Conservation (phyloP, 2,797 vertebrate species). For the Scleropages formosus region DNA sequence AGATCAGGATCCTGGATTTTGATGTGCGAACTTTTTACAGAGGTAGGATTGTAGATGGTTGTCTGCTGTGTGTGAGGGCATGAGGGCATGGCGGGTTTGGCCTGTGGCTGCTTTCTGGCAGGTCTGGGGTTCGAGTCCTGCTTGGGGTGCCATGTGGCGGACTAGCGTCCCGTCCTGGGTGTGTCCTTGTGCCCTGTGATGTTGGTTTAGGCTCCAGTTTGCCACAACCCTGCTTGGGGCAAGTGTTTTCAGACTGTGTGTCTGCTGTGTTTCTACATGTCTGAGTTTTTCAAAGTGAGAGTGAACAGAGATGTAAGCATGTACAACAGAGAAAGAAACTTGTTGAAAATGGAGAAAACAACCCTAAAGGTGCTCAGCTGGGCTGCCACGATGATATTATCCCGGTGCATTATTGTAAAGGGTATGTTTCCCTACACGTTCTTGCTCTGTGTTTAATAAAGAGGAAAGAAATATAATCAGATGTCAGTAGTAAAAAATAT, state of each 20-base stretch:
- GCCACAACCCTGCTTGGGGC: too few species aligned
- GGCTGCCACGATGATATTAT: neutral
- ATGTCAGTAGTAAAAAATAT: neutral
- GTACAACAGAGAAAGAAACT: neutral
- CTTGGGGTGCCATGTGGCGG: too few species aligned
- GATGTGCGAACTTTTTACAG: constrained; percentile 10
- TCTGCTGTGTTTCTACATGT: constrained; percentile 12
- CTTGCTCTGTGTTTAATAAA: constrained; percentile 11
- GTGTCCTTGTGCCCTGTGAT: too few species aligned
- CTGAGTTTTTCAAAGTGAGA: neutral
- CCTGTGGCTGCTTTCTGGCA: too few species aligned
- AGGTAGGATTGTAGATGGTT: constrained; percentile 5
- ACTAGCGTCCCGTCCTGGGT: too few species aligned
- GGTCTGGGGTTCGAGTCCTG: too few species aligned
- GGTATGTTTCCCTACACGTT: neutral
- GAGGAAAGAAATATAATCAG: neutral
- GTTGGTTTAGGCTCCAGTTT: too few species aligned
- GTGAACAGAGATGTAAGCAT: constrained; percentile 15
- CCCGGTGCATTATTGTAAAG: too few species aligned
- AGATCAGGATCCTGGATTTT: constrained; percentile 14
- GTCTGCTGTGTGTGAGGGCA: constrained; percentile 3
- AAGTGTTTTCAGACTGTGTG: too few species aligned
- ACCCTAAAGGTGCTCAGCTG: neutral
- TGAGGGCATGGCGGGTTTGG: too few species aligned
- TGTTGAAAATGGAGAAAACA: neutral